Evolutionary conservation across 2,797 vertebrate species (phyloP).

Genomic region (Zenarchopterus dispar): DNA sequence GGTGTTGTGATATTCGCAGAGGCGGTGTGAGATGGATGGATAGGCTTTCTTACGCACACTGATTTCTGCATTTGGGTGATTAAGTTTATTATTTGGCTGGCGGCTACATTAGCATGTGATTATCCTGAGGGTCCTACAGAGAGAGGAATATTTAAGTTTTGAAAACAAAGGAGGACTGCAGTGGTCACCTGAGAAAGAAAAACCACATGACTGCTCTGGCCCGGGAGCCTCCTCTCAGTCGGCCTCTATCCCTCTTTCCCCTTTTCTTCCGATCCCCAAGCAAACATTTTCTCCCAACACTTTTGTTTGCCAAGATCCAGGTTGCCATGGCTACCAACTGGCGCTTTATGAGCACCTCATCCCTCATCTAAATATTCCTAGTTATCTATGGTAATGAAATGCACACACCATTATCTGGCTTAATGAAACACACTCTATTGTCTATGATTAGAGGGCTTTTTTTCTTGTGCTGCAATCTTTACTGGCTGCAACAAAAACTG

Average conservation of each 20-base stretch:
- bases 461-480: slow-evolving; percentile 34
- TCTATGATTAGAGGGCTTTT: slow-evolving; percentile 72
- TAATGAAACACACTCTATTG: slow-evolving; percentile 79
- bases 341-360: slow-evolving; percentile 77
- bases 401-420: slow-evolving; percentile 80
- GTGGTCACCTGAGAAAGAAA: slow-evolving; percentile 56
- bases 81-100: slow-evolving; percentile 68
- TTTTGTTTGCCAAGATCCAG: slow-evolving; percentile 77
- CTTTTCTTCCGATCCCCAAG: slow-evolving; percentile 47
- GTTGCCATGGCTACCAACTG: slow-evolving; percentile 76
- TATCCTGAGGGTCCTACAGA: slow-evolving; percentile 47
- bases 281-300: slow-evolving; percentile 68
- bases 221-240: slow-evolving; percentile 44
- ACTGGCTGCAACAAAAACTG: slow-evolving; percentile 20
- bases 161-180: slow-evolving; percentile 56
- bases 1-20: slow-evolving; percentile 50
- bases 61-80: slow-evolving; percentile 76
- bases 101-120: slow-evolving; percentile 72
- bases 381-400: slow-evolving; percentile 83
- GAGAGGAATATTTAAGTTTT: slow-evolving; percentile 44
- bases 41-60: slow-evolving; percentile 55
- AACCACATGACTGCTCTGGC: slow-evolving; percentile 44
- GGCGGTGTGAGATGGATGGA: slow-evolving; percentile 51
- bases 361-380: slow-evolving; percentile 80
- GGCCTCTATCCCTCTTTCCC: slow-evolving; percentile 21